Conservation (phyloP, 1,140 invertebrate genomes). For the Calliopsis andreniformis region DNA sequence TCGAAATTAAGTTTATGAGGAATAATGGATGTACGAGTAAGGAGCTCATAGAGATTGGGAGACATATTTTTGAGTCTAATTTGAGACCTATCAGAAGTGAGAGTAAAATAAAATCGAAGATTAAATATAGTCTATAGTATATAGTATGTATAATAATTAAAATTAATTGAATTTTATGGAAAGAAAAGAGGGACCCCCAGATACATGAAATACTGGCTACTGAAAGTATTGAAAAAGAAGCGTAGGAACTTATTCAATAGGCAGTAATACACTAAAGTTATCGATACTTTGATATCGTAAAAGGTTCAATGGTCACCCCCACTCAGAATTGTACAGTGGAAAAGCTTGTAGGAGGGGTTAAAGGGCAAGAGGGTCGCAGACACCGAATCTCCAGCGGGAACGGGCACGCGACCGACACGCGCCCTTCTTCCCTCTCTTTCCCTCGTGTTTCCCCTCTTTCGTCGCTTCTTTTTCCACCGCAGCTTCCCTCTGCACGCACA, state of each 20-base stretch:
- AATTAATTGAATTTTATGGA: too few species aligned
- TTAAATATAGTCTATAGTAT: too few species aligned
- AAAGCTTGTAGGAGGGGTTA: conserved; percentile 56
- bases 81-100: too few species aligned
- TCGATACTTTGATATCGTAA: not conserved
- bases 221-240: too few species aligned
- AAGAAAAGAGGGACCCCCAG: too few species aligned
- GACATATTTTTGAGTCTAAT: too few species aligned
- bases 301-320: not conserved
- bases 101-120: too few species aligned
- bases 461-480: conserved; percentile 61
- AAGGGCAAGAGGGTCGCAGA: conserved; percentile 67
- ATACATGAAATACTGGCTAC: too few species aligned
- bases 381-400: conserved; percentile 70
- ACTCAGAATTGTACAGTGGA: conserved; percentile 34
- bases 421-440: conserved; percentile 63
- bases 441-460: conserved; percentile 53
- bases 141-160: too few species aligned
- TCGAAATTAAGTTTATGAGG: too few species aligned
- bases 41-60: too few species aligned
- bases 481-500: conserved; percentile 52
- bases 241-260: not conserved
- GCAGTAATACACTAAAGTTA: not conserved
- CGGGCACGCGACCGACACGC: conserved; percentile 77
- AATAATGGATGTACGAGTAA: too few species aligned